phyloP scores from a whole-genome alignment of 2,888 invertebrate genomes.

The Strigamia transsilvanica region DNA sequence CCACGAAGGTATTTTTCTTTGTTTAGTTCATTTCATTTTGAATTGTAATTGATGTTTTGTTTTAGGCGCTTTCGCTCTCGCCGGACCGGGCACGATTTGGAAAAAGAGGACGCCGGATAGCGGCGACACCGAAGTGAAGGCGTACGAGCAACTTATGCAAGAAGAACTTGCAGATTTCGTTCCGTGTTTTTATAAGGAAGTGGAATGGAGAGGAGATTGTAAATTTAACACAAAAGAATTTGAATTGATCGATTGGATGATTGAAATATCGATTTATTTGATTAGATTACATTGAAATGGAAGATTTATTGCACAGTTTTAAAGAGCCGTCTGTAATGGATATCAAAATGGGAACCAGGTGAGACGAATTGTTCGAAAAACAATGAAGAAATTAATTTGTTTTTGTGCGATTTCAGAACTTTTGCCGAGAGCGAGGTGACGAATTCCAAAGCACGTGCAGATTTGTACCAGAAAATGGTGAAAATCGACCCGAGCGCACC shows the following conservation, averaged over 20 bases:
- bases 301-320: slow-evolving; percentile 91
- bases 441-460: slow-evolving; percentile 81
- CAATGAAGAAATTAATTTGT: no score
- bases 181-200: slow-evolving; percentile 84
- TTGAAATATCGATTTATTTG: background rate
- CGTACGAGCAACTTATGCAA: slow-evolving; percentile 79
- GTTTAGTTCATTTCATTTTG: background rate
- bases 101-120: slow-evolving; percentile 78
- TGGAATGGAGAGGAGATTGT: slow-evolving; percentile 65
- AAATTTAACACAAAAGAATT: slow-evolving; percentile 61
- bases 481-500: slow-evolving; percentile 87
- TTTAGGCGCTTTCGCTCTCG: slow-evolving; percentile 89
- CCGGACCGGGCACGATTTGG: slow-evolving; percentile 92
- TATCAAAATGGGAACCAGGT: slow-evolving; percentile 93
- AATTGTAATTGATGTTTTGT: background rate
- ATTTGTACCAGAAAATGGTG: slow-evolving; percentile 96
- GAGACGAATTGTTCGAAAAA: slow-evolving; percentile 55
- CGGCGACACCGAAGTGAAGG: slow-evolving; percentile 65
- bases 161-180: slow-evolving; percentile 79
- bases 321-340: slow-evolving; percentile 95
- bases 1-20: slow-evolving; percentile 68
- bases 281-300: slow-evolving; percentile 86
- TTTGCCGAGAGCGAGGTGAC: slow-evolving; percentile 95
- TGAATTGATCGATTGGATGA: background rate
- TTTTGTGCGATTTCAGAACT: slow-evolving; percentile 68